A percentile compares a stretch with the other conserved stretches of the same genome.
These are phyloP conservation scores for Mus spicilegus DNA, from an alignment of 2,113 vertebrate species.

Conservation along the genomic window DNA sequence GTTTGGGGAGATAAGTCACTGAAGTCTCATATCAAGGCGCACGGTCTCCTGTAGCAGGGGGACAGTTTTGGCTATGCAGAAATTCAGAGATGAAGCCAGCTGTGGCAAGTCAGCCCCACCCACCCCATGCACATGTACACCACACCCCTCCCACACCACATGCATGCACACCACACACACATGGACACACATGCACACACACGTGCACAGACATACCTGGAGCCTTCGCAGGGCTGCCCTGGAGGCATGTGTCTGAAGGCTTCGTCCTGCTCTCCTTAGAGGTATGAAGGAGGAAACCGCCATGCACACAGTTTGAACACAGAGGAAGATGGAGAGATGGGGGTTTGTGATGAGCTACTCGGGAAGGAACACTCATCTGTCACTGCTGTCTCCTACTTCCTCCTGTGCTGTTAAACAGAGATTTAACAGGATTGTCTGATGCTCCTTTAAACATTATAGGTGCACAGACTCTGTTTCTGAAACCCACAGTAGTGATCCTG, in stretches of 20 bases:
- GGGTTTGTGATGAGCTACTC: neutral
- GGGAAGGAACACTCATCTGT: no score
- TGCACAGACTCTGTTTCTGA: neutral
- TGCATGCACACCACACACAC: neutral
- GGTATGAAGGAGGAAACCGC: neutral
- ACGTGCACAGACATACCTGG: neutral
- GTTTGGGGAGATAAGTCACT: neutral
- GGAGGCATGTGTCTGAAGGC: neutral
- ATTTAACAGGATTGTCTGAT: neutral
- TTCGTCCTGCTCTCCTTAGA: neutral
- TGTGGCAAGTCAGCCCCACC: neutral
- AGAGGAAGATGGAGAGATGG: neutral
- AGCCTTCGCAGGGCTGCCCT: neutral
- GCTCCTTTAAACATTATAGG: no score
- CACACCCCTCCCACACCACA: neutral
- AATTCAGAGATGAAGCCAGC: neutral
- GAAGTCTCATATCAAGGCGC: neutral
- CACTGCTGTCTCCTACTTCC: neutral
- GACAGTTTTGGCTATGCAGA: neutral
- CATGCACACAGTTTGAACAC: neutral
- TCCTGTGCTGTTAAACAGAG: neutral
- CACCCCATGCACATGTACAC: neutral
- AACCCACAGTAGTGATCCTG: no score
- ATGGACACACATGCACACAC: neutral
- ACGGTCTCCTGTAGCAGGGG: neutral